phyloP scores from a whole-genome alignment of 2,113 vertebrate genomes.

The Tachuris rubrigastra region DNA sequence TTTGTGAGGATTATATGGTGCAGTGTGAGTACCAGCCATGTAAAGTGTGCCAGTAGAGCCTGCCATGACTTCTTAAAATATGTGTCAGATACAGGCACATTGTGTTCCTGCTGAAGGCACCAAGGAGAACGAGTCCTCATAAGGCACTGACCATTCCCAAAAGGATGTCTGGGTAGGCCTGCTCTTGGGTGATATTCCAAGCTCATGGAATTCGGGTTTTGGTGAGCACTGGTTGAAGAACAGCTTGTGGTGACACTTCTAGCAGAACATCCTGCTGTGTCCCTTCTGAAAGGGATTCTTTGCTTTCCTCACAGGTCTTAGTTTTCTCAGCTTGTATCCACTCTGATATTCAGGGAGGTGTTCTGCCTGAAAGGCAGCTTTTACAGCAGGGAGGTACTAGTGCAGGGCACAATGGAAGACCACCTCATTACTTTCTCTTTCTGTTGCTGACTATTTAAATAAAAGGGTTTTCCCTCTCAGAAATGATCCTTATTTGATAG shows the following conservation, averaged over 20 bases:
- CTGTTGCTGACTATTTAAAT: background rate
- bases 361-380: background rate
- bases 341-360: background rate
- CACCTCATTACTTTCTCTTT: background rate
- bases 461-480: background rate
- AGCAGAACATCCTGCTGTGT: background rate
- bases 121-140: background rate
- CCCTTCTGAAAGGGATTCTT: background rate
- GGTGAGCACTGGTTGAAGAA: background rate
- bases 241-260: background rate
- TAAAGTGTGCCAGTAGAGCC: background rate
- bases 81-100: background rate
- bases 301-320: background rate
- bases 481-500: background rate
- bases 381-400: background rate
- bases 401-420: background rate
- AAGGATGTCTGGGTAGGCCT: background rate
- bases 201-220: background rate
- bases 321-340: background rate
- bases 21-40: background rate
- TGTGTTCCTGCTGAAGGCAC: background rate
- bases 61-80: background rate
- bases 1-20: background rate
- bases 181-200: background rate
- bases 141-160: background rate